A percentile compares a stretch with the other conserved stretches of the same genome.
These are phyloP conservation scores for Avahi laniger DNA, from an alignment of 2,797 vertebrate species.

Conservation along the genomic window DNA sequence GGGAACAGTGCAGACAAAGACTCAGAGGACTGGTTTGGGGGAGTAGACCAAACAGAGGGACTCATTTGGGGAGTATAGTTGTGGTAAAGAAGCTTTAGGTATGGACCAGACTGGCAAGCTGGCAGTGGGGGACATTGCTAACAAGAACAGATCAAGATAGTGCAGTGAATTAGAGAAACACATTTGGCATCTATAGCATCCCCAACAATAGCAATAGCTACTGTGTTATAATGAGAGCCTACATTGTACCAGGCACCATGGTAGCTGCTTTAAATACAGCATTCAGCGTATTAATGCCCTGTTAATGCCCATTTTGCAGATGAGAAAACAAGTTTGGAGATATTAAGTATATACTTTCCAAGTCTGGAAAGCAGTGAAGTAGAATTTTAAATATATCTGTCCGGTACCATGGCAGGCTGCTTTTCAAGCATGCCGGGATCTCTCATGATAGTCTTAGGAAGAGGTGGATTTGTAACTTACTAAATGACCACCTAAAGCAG, in stretches of 20 bases:
- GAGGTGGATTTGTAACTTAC: background rate
- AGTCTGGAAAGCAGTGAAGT: background rate
- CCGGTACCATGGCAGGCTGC: background rate
- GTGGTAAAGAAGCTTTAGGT: background rate
- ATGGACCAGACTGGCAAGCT: background rate
- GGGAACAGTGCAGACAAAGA: background rate
- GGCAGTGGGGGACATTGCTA: background rate
- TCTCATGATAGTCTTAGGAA: background rate
- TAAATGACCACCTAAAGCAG: background rate
- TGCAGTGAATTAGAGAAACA: background rate
- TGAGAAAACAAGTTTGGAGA: background rate
- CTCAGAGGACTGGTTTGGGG: background rate
- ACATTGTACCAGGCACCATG: no score
- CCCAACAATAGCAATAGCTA: background rate
- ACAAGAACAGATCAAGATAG: background rate
- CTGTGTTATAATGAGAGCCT: background rate
- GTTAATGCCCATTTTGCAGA: background rate
- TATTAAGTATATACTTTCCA: background rate
- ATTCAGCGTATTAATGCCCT: background rate
- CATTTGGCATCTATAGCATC: rapidly evolving
- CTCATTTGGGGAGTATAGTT: background rate
- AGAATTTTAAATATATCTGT: background rate
- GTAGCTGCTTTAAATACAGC: background rate
- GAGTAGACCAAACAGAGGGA: background rate
- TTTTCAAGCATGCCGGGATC: background rate